Evolutionary conservation across 2,113 vertebrate genomes (phyloP).

Genomic region (Trichechus manatus): DNA sequence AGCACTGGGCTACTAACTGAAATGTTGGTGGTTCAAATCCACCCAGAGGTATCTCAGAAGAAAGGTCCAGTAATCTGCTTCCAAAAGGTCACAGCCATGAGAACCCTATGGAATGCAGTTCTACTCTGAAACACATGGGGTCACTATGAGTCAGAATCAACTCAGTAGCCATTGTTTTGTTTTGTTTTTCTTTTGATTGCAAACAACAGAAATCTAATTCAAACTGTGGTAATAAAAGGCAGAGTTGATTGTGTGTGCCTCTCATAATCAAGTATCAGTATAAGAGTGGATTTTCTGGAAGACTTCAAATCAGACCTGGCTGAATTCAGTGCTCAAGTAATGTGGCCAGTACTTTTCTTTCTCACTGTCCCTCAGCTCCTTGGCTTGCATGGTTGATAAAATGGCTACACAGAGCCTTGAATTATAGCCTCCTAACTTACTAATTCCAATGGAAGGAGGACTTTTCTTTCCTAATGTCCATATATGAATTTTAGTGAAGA

Average conservation of each 20-base stretch:
- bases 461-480: neutral
- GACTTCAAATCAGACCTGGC: neutral
- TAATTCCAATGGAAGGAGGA: neutral
- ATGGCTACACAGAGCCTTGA: neutral
- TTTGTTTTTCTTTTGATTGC: neutral
- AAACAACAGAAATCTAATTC: constrained; percentile 14
- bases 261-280: neutral
- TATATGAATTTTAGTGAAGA: neutral
- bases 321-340: neutral
- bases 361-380: neutral
- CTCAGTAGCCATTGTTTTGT: neutral
- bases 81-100: neutral
- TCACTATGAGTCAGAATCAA: neutral
- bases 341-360: neutral
- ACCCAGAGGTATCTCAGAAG: neutral
- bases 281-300: neutral
- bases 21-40: neutral
- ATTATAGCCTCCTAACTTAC: neutral
- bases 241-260: neutral
- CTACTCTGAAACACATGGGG: neutral
- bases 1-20: neutral
- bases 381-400: neutral
- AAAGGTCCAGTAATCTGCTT: neutral
- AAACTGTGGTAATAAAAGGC: neutral
- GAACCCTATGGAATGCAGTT: neutral